Percentiles rank a stretch among this genome's conserved stretches.
Conservation (phyloP, 2,888 invertebrate genomes). For the Acanthosoma haemorrhoidale region DNA sequence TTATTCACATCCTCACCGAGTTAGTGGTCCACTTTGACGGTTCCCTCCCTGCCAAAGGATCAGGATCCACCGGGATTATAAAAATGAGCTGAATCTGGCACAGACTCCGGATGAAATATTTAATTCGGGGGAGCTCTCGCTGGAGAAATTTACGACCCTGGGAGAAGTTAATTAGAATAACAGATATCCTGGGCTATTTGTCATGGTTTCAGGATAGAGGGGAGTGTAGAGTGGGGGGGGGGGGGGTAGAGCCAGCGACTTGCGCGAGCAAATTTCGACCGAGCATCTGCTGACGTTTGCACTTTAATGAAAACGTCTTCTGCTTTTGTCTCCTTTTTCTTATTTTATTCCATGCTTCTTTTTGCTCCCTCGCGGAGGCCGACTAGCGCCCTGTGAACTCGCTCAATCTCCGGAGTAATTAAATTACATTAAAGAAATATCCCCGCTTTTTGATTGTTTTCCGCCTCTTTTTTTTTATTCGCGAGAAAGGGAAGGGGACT, state of each 20-base stretch:
- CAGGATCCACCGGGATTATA: neutral
- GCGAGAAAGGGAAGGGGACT: neutral
- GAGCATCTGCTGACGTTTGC: neutral
- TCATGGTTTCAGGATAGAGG: slow-evolving; percentile 9
- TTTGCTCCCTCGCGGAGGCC: too few relatives aligned
- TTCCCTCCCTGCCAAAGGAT: too few relatives aligned
- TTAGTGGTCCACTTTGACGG: neutral
- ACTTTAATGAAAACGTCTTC: slow-evolving; percentile 8
- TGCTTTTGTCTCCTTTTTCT: neutral
- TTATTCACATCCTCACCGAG: neutral
- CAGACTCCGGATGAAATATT: slow-evolving; percentile 5
- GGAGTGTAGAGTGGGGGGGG: too few relatives aligned
- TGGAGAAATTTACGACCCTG: slow-evolving; percentile 7
- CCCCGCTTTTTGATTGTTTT: neutral
- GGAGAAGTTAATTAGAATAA: slow-evolving; percentile 16
- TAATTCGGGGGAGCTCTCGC: neutral
- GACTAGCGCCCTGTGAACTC: too few relatives aligned
- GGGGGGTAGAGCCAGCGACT: too few relatives aligned
- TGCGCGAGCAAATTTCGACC: neutral
- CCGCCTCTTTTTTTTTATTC: neutral
- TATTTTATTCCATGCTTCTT: neutral
- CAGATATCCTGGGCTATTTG: slow-evolving; percentile 15
- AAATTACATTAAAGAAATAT: slow-evolving; percentile 1
- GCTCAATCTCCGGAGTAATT: neutral
- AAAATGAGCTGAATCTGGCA: neutral